Evolutionary conservation across 2,113 vertebrate species (phyloP).

Genomic region (Cricetomys ansorgei): DNA sequence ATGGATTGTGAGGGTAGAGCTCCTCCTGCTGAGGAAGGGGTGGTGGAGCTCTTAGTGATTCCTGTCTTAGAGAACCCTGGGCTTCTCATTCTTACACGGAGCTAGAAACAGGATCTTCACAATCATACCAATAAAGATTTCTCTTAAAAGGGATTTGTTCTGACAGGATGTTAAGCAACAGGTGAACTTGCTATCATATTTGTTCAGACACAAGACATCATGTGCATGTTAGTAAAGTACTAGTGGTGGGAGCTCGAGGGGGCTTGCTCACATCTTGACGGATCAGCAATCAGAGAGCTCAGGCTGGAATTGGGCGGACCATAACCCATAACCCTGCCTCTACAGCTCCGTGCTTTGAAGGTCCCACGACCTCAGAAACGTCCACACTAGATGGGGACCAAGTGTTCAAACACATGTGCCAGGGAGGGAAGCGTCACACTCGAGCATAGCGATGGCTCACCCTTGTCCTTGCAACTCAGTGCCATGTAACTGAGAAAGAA

Average conservation of each 20-base stretch:
- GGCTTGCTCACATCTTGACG: too few species aligned
- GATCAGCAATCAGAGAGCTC: not conserved
- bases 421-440: not conserved
- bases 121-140: not conserved
- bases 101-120: not conserved
- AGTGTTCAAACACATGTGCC: not conserved
- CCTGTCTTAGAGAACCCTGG: not conserved
- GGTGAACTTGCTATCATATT: not conserved
- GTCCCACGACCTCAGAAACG: not conserved
- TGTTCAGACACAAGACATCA: not conserved
- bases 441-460: not conserved
- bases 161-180: constrained; percentile 2
- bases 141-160: not conserved
- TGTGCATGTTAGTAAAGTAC: not conserved
- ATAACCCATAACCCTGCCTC: too few species aligned
- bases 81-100: not conserved
- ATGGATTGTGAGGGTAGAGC: not conserved
- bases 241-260: too few species aligned
- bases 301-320: not conserved
- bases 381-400: not conserved
- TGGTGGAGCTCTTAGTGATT: not conserved
- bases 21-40: not conserved
- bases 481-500: not conserved
- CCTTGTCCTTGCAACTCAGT: not conserved
- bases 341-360: not conserved